Evolutionary conservation across 2,113 vertebrate species (phyloP).

Genomic region (Pandion haliaetus): DNA sequence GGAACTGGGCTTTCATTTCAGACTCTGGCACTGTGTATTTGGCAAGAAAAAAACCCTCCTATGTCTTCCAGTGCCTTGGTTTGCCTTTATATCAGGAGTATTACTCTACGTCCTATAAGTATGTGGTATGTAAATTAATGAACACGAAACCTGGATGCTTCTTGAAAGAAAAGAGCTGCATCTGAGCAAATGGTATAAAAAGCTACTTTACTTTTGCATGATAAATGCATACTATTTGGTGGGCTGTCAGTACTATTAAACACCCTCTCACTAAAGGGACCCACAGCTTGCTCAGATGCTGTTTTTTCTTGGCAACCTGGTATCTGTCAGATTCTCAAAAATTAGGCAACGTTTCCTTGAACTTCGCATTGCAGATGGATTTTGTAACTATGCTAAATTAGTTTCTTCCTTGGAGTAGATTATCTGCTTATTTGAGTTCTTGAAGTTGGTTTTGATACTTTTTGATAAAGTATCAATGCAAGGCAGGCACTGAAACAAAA

Average conservation of each 20-base stretch:
- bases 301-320: neutral
- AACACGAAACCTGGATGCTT: neutral
- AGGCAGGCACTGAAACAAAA: neutral
- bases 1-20: neutral
- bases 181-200: neutral
- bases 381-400: neutral
- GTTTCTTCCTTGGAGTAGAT: neutral
- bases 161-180: neutral
- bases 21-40: neutral
- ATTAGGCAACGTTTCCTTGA: neutral
- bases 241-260: neutral
- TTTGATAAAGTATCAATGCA: neutral
- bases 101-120: neutral
- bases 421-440: neutral
- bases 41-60: neutral
- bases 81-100: neutral
- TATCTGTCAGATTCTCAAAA: neutral
- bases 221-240: neutral
- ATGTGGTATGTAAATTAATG: neutral
- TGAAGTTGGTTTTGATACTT: neutral
- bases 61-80: neutral
- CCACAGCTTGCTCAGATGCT: neutral
- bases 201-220: neutral
- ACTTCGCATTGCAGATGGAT: neutral
- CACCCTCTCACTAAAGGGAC: neutral